A percentile compares a stretch with the other conserved stretches of the same genome.
phyloP scores from a whole-genome alignment of 2,888 invertebrate species.

The Sinelater perroti region DNA sequence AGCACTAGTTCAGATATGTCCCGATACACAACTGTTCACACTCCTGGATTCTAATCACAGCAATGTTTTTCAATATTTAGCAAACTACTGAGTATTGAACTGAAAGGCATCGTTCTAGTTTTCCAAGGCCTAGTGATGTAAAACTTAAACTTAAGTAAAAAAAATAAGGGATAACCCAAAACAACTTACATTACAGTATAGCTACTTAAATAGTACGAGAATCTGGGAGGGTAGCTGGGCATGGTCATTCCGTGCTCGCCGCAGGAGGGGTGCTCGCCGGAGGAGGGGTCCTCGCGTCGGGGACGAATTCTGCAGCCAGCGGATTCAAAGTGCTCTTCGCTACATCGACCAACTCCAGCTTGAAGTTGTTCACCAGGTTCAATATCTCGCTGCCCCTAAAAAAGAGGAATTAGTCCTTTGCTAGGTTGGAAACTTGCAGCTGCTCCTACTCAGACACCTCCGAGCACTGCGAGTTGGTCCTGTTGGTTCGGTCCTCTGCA shows the following conservation, averaged over 20 bases:
- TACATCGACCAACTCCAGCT: slow-evolving; percentile 49
- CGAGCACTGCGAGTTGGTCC: slow-evolving; percentile 1
- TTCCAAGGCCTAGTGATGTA: too few relatives aligned
- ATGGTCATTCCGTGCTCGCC: slow-evolving; percentile 26
- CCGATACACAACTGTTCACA: too few relatives aligned
- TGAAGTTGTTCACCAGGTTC: slow-evolving; percentile 56
- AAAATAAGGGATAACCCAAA: slow-evolving; percentile 16
- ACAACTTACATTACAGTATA: too few relatives aligned
- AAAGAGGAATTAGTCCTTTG: slow-evolving; percentile 19
- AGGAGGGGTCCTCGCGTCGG: slow-evolving; percentile 51
- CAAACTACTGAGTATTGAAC: too few relatives aligned
- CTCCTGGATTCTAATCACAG: too few relatives aligned
- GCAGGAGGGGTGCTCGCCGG: too few relatives aligned
- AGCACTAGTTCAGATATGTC: too few relatives aligned
- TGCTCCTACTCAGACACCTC: slow-evolving; percentile 42
- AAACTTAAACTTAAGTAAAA: background rate
- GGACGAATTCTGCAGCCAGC: slow-evolving; percentile 86
- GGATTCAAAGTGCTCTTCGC: slow-evolving; percentile 79
- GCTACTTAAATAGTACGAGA: slow-evolving; percentile 20
- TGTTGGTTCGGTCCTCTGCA: slow-evolving; percentile 63
- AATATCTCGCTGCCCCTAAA: slow-evolving; percentile 44
- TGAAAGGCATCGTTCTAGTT: too few relatives aligned
- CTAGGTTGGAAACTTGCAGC: background rate
- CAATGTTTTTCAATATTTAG: too few relatives aligned
- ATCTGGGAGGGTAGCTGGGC: background rate